phyloP scores from a whole-genome alignment of 2,888 invertebrate genomes.

The Limnephilus lunatus region DNA sequence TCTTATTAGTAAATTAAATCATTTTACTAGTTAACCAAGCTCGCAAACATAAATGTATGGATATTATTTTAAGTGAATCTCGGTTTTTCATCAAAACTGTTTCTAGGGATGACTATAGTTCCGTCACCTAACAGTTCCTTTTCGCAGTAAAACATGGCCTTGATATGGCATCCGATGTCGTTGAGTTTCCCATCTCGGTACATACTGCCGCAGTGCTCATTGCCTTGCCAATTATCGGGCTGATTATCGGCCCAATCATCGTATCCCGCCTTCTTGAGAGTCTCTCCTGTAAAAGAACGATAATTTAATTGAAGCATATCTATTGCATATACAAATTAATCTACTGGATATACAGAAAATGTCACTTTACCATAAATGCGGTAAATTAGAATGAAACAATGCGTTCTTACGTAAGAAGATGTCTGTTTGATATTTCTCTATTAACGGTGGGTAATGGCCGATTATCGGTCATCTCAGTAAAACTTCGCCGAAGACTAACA shows the following conservation, averaged over 20 bases:
- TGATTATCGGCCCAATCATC: constrained; percentile 32
- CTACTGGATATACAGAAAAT: too few relatives aligned
- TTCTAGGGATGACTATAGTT: background rate
- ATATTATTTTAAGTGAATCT: background rate
- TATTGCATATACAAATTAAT: background rate
- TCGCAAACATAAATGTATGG: background rate
- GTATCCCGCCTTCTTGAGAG: constrained; percentile 14
- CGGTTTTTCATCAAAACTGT: background rate
- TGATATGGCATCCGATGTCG: constrained; percentile 10
- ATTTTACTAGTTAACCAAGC: background rate
- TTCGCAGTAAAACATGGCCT: constrained; percentile 54
- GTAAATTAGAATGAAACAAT: too few relatives aligned
- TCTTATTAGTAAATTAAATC: too few relatives aligned
- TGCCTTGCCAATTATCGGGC: constrained; percentile 9
- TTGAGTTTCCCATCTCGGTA: constrained; percentile 45
- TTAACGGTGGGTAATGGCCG: too few relatives aligned
- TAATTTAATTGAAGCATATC: background rate
- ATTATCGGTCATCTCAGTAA: too few relatives aligned
- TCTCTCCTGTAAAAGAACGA: constrained; percentile 33
- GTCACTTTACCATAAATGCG: too few relatives aligned
- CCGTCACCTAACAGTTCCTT: background rate
- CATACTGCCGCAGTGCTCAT: constrained; percentile 51
- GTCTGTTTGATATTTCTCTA: too few relatives aligned
- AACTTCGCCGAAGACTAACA: too few relatives aligned
- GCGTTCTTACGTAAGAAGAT: too few relatives aligned